Conservation (phyloP, 2,113 vertebrate genomes). For the Cariama cristata region DNA sequence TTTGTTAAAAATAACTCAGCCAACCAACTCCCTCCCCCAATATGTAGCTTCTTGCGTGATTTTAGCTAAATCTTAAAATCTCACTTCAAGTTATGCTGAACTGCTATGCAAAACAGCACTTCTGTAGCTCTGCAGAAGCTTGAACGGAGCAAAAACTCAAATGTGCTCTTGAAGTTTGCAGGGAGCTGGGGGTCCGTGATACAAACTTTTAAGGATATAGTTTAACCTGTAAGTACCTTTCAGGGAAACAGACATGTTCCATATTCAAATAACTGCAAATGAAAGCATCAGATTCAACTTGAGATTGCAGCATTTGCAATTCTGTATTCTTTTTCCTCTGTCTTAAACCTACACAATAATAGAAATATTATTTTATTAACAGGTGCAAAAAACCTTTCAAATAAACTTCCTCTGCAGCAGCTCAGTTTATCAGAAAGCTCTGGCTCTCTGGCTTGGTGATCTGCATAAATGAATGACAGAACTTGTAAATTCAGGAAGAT, state of each 20-base stretch:
- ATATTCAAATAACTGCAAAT: neutral
- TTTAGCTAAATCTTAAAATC: neutral
- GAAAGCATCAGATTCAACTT: neutral
- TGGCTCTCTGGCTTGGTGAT: accelerated
- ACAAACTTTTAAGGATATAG: neutral
- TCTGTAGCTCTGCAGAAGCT: neutral
- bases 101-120: neutral
- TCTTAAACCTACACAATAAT: neutral
- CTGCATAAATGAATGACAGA: neutral
- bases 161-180: neutral
- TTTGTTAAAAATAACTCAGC: neutral
- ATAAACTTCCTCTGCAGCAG: neutral
- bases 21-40: neutral
- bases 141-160: neutral
- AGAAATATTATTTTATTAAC: neutral
- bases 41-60: neutral
- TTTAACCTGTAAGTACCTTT: neutral
- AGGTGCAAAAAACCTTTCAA: neutral
- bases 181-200: neutral
- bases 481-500: neutral
- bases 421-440: neutral
- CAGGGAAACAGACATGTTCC: neutral
- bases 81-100: neutral
- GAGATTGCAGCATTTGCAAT: neutral
- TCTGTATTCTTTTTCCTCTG: neutral